These are phyloP conservation scores for Melinopterus prodromus DNA, from an alignment of 2,888 invertebrate genomes.

Conservation along the genomic window DNA sequence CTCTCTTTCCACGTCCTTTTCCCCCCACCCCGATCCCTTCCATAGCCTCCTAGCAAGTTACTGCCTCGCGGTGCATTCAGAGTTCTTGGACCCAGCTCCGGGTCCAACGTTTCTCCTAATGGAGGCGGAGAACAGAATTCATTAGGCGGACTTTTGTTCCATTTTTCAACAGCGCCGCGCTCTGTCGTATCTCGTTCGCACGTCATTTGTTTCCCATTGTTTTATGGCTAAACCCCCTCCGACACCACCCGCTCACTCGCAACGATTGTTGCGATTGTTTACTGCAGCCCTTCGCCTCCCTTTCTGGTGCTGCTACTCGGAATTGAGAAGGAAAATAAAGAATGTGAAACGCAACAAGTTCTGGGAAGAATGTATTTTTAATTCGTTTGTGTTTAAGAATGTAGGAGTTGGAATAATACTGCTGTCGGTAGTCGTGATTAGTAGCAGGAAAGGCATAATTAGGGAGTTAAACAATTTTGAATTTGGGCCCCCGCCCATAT, in stretches of 20 bases:
- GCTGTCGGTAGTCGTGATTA: too few species aligned
- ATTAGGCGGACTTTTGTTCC: conserved; percentile 26
- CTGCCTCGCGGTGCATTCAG: conserved; percentile 8
- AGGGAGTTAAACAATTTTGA: too few species aligned
- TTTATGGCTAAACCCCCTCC: conserved; percentile 6
- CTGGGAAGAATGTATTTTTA: too few species aligned
- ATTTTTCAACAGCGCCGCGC: conserved; percentile 25
- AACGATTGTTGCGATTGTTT: conserved; percentile 23
- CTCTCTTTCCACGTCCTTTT: conserved; percentile 10
- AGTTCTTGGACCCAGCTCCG: neutral
- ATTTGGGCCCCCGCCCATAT: too few species aligned
- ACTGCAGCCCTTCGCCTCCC: neutral
- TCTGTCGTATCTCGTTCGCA: conserved; percentile 28
- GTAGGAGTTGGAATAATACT: too few species aligned
- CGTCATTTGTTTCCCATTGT: conserved; percentile 33
- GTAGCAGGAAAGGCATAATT: too few species aligned
- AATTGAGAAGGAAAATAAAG: too few species aligned
- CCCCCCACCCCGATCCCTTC: neutral
- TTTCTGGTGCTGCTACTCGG: too few species aligned
- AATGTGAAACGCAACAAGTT: too few species aligned
- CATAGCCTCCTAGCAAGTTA: neutral
- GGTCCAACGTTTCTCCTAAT: neutral
- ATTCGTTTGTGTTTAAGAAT: too few species aligned
- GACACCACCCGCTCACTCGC: neutral
- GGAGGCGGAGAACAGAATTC: conserved; percentile 25